These are phyloP conservation scores for Aulostomus chinensis DNA, from an alignment of 2,797 vertebrate species.

Conservation along the genomic window DNA sequence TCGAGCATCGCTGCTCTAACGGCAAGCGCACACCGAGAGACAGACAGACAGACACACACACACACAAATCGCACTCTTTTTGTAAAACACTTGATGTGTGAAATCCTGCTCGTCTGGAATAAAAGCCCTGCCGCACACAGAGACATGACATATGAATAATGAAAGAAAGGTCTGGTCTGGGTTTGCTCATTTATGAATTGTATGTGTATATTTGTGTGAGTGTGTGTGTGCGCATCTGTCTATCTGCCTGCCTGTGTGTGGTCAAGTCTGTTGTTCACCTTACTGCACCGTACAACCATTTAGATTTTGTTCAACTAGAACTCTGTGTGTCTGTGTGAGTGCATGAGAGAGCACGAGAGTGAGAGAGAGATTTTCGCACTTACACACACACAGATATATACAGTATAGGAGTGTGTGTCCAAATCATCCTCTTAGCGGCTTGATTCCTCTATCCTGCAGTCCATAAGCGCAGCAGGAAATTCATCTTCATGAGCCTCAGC, in stretches of 20 bases:
- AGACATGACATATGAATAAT: slow-evolving; percentile 70
- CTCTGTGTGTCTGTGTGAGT: slow-evolving; percentile 14
- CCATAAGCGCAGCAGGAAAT: slow-evolving; percentile 17
- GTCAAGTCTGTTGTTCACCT: slow-evolving; percentile 52
- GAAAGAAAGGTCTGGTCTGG: slow-evolving; percentile 37
- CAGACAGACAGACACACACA: slow-evolving; percentile 3
- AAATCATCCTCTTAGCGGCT: slow-evolving; percentile 33
- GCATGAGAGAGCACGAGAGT: no score
- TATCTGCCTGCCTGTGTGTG: slow-evolving; percentile 12
- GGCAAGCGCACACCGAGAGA: slow-evolving; percentile 16
- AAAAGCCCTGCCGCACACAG: slow-evolving; percentile 66
- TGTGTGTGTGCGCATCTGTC: slow-evolving; percentile 10
- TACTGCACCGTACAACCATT: slow-evolving; percentile 70
- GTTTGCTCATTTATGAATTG: not conserved
- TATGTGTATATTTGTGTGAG: not conserved
- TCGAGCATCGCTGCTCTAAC: slow-evolving; percentile 36
- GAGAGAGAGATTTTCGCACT: no score
- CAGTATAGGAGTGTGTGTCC: slow-evolving; percentile 6
- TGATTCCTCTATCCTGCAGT: slow-evolving; percentile 25
- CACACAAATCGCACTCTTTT: slow-evolving; percentile 39
- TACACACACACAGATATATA: no score
- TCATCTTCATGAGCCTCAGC: slow-evolving; percentile 24
- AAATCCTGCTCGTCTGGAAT: slow-evolving; percentile 72
- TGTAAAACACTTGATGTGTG: slow-evolving; percentile 70
- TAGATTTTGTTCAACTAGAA: slow-evolving; percentile 25